Percentiles rank a stretch among this genome's conserved stretches.
Conservation (phyloP, 2,113 vertebrate genomes). For the Diglossa brunneiventris region DNA sequence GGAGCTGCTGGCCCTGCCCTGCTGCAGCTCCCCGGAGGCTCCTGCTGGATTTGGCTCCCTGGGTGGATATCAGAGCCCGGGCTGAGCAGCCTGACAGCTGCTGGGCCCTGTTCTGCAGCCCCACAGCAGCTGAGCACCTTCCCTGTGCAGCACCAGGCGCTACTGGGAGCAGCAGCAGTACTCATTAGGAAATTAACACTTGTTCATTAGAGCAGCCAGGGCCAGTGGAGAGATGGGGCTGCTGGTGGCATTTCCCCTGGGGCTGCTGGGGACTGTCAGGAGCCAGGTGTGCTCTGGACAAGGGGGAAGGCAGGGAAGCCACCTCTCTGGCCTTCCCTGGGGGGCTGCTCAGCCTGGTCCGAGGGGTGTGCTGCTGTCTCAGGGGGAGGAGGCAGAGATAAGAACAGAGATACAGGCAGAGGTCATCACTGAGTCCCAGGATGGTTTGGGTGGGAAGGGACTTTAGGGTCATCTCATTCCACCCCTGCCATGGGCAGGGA, state of each 20-base stretch:
- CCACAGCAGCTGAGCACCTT: not conserved
- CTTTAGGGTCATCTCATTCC: fast-evolving
- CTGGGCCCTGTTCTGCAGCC: too few species aligned
- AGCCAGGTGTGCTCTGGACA: not conserved
- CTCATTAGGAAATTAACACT: not conserved
- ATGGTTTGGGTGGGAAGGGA: too few species aligned
- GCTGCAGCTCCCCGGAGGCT: not conserved
- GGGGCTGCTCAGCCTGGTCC: not conserved
- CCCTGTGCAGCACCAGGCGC: not conserved
- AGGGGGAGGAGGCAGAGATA: not conserved
- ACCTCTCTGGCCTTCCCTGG: too few species aligned
- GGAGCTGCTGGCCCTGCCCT: not conserved
- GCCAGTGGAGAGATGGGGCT: not conserved
- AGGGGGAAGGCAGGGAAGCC: not conserved
- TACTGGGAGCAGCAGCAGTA: not conserved
- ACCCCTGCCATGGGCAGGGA: not conserved
- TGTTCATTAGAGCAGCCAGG: not conserved
- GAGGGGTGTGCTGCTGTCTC: not conserved
- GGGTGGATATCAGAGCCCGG: too few species aligned
- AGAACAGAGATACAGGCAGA: not conserved
- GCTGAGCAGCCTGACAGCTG: not conserved
- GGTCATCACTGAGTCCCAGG: too few species aligned
- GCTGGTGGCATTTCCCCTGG: not conserved
- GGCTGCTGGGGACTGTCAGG: not conserved
- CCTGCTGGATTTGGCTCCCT: not conserved